Evolutionary conservation across 1,140 invertebrate genomes (phyloP), one percentile per base, ranked within the genome.

Genomic region (Atta texana): DNA sequence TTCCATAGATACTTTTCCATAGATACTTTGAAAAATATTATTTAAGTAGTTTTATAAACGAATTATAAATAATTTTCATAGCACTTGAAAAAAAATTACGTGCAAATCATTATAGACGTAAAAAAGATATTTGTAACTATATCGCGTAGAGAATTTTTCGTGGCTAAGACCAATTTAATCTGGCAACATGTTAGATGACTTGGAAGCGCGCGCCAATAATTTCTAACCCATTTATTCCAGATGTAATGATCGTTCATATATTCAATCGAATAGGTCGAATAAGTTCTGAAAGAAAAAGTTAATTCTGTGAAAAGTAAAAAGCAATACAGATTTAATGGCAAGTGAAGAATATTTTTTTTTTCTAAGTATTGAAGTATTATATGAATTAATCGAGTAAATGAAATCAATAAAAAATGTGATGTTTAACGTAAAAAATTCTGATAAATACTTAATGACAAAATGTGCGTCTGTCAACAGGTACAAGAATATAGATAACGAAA

Each of bases 181-280:
- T 78, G 81, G 68, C 78, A 86, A 28, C 88, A 77, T 91, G 91
- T 92, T 95, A 92, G 88, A 94, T 94, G 92, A 89, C 87, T 92
- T 87, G 93, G 94, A 94, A 92, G 87, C 57, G 78, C 61, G 31
- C 24, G 71, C 57, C 86, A 85, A 93, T 94, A 89, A 90, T 94
- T 94, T 94, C 93, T 94, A 92, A 95, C 93, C 93, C 93, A 94
- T 94, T 95, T 93, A 93, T 69, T 91, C 92, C 88, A 94, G 88
- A 93, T 93, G 63, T 61, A 81, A 66, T 24, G 57, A 64, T 59
- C 71, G 51, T 51, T 55, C 88, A 61, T 74, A 57, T 39, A 68
- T 78, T 76, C 76, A 84, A 78, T 34, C 68, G 74, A 90, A 87
- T 78, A 51, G 51, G 12, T 57, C 10, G 57, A 31, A n/a, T 18